These are phyloP conservation scores for Automeris io DNA, from an alignment of 2,888 invertebrate species.

Conservation along the genomic window DNA sequence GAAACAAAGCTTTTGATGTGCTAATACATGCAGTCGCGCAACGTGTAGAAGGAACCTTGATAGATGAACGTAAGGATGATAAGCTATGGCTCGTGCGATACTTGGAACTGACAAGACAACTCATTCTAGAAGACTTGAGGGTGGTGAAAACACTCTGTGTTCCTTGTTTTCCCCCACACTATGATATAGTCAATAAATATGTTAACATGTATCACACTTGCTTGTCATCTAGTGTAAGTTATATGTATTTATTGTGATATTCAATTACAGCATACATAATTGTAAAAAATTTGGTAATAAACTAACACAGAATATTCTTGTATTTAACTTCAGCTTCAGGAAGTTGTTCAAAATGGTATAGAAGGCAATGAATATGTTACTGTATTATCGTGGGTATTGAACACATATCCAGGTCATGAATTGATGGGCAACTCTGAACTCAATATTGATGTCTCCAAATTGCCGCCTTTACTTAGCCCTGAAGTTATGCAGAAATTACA, in stretches of 20 bases:
- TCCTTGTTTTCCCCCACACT: constrained; percentile 97
- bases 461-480: constrained; percentile 87
- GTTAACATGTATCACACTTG: constrained; percentile 96
- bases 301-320: too few species aligned
- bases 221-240: constrained; percentile 86
- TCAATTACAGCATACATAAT: background rate
- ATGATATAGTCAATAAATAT: constrained; percentile 93
- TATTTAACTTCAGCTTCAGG: constrained; percentile 80
- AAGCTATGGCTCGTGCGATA: constrained; percentile 98
- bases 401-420: constrained; percentile 92
- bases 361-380: constrained; percentile 99
- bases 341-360: constrained; percentile 90
- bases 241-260: constrained; percentile 3
- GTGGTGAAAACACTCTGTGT: constrained; percentile 93
- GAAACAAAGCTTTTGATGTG: constrained; percentile 89
- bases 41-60: constrained; percentile 95
- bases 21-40: constrained; percentile 87
- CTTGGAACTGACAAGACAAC: constrained; percentile 90
- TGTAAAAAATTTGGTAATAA: too few species aligned
- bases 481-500: constrained; percentile 87
- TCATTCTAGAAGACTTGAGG: constrained; percentile 92
- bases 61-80: constrained; percentile 92
- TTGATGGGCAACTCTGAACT: constrained; percentile 93
- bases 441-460: constrained; percentile 81
- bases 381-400: constrained; percentile 93